A percentile compares a stretch with the other conserved stretches of the same genome.
These are phyloP conservation scores for Archegozetes longisetosus DNA, from an alignment of 1,140 invertebrate genomes.

Conservation along the genomic window DNA sequence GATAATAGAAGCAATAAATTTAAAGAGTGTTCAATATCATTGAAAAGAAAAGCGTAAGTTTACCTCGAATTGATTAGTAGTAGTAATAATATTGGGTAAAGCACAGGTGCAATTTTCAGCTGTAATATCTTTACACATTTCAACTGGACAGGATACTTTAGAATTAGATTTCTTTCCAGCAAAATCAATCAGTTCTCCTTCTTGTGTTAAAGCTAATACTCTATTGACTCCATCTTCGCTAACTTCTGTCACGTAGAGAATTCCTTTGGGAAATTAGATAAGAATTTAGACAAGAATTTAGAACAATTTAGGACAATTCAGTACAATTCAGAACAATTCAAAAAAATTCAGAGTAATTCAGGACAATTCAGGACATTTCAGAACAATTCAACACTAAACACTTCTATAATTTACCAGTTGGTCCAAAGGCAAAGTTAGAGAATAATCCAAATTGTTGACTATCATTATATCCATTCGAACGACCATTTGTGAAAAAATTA, in stretches of 20 bases:
- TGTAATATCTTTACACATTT: slow-evolving; percentile 13
- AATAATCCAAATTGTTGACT: slow-evolving; percentile 69
- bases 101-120: slow-evolving; percentile 20
- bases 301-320: slow-evolving; percentile 45
- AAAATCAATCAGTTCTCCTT: slow-evolving; percentile 76
- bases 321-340: no score
- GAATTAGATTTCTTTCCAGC: slow-evolving; percentile 46
- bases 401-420: slow-evolving; percentile 23
- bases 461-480: no score
- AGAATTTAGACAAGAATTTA: slow-evolving; percentile 30
- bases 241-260: slow-evolving; percentile 84
- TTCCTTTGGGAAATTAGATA: slow-evolving; percentile 81
- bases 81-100: slow-evolving; percentile 10
- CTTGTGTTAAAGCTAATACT: slow-evolving; percentile 72
- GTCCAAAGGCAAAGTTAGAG: slow-evolving; percentile 49
- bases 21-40: no score
- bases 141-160: slow-evolving; percentile 10
- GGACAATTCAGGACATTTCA: slow-evolving; percentile 62
- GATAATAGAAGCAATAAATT: no score
- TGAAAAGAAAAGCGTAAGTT: no score
- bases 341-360: no score
- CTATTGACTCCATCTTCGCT: slow-evolving; percentile 85
- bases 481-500: slow-evolving; percentile 79
- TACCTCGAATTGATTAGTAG: not conserved
- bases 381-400: slow-evolving; percentile 32